Conservation (phyloP, 1,140 invertebrate species). For the Anagrus nilaparvatae region DNA sequence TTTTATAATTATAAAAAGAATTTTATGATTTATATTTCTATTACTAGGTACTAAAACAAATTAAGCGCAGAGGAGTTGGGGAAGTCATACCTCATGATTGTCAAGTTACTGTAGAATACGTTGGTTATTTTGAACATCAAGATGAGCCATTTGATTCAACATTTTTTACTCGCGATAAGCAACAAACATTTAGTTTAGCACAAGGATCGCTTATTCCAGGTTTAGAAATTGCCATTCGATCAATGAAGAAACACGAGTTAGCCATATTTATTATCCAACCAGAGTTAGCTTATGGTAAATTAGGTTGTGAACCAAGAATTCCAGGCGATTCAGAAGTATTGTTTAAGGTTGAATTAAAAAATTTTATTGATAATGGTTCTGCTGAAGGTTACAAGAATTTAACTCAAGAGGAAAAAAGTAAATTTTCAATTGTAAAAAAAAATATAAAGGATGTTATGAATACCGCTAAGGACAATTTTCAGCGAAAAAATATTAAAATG, state of each 20-base stretch:
- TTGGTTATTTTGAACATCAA: constrained; percentile 55
- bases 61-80: constrained; percentile 44
- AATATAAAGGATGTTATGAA: constrained; percentile 34
- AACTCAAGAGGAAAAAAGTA: constrained; percentile 39
- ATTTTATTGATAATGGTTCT: constrained; percentile 40
- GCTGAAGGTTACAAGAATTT: constrained; percentile 40
- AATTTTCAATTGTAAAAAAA: constrained; percentile 29
- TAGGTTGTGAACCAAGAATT: constrained; percentile 56
- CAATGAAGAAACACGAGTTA: constrained; percentile 56
- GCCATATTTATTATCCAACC: constrained; percentile 56
- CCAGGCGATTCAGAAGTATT: constrained; percentile 46
- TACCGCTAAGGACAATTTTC: constrained; percentile 38
- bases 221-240: constrained; percentile 52
- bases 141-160: constrained; percentile 66
- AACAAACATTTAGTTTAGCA: constrained; percentile 40
- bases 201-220: constrained; percentile 48
- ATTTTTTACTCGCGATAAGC: constrained; percentile 39
- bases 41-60: constrained; percentile 27
- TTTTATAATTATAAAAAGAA: neutral
- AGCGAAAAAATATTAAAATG: constrained; percentile 32
- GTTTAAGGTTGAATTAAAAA: constrained; percentile 44
- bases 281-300: constrained; percentile 51
- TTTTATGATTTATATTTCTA: constrained; percentile 4
- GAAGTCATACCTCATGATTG: constrained; percentile 43
- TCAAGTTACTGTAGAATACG: constrained; percentile 56